Evolutionary conservation across 2,113 vertebrate genomes (phyloP).

Genomic region (Mola mola): DNA sequence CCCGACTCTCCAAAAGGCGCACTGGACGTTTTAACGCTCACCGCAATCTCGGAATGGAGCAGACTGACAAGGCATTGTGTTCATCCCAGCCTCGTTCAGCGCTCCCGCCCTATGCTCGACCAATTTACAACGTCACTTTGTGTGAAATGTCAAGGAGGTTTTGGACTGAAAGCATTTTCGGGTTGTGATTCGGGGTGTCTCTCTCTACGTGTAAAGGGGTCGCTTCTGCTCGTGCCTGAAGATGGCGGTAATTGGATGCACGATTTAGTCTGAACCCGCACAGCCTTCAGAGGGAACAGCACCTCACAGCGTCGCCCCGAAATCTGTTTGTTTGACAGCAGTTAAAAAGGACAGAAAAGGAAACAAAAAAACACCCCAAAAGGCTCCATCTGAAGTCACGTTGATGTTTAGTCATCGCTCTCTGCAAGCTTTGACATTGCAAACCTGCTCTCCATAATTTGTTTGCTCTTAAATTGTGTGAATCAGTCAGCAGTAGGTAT

Average conservation of each 20-base stretch:
- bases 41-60: slow-evolving; percentile 25
- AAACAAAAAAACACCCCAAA: too few species aligned
- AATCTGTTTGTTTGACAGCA: slow-evolving; percentile 30
- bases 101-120: neutral
- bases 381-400: too few species aligned
- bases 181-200: too few species aligned
- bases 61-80: neutral
- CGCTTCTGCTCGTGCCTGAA: slow-evolving; percentile 74
- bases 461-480: too few species aligned
- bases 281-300: slow-evolving; percentile 38
- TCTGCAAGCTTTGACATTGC: neutral
- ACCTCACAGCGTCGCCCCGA: slow-evolving; percentile 20
- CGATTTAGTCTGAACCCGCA: slow-evolving; percentile 39
- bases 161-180: too few species aligned
- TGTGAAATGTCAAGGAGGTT: too few species aligned
- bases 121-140: neutral
- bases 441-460: neutral
- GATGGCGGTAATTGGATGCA: slow-evolving; percentile 81
- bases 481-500: neutral
- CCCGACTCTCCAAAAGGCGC: neutral
- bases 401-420: slow-evolving; percentile 11
- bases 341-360: neutral
- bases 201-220: too few species aligned
- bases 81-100: slow-evolving; percentile 13
- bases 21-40: slow-evolving; percentile 7